phyloP scores from a whole-genome alignment of 2,888 invertebrate genomes.

The Epiblema foenella region DNA sequence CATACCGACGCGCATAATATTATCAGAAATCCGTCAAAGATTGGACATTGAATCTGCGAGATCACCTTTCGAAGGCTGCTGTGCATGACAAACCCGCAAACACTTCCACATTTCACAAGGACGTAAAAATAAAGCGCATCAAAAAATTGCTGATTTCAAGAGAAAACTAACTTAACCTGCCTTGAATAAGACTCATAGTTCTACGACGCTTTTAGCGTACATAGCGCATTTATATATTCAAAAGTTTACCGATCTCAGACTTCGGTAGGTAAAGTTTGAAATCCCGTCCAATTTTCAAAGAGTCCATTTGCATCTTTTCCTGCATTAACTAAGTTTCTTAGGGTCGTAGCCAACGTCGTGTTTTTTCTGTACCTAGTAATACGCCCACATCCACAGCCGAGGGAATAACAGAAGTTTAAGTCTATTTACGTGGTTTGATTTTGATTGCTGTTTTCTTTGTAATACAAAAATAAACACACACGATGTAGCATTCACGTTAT shows the following conservation, averaged over 20 bases:
- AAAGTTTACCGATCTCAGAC: conserved; percentile 56
- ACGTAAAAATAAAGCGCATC: conserved; percentile 48
- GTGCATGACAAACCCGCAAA: conserved; percentile 65
- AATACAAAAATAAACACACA: conserved; percentile 47
- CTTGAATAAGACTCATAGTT: conserved; percentile 46
- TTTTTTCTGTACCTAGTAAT: conserved; percentile 39
- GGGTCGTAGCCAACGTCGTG: conserved; percentile 47
- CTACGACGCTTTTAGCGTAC: background rate
- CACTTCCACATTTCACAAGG: conserved; percentile 65
- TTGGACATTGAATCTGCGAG: conserved; percentile 58
- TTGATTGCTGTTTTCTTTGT: conserved; percentile 24
- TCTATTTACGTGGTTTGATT: conserved; percentile 17
- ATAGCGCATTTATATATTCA: conserved; percentile 44
- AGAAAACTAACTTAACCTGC: conserved; percentile 49
- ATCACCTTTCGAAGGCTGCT: conserved; percentile 60
- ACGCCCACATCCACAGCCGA: conserved; percentile 6
- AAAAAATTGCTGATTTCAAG: conserved; percentile 43
- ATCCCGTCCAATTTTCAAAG: conserved; percentile 71
- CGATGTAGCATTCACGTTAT: conserved; percentile 63
- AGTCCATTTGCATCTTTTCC: conserved; percentile 74
- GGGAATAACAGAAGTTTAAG: conserved; percentile 24
- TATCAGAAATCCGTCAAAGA: conserved; percentile 71
- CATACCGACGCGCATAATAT: conserved; percentile 69
- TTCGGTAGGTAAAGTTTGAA: conserved; percentile 70
- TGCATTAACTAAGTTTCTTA: conserved; percentile 60